Base-by-base conservation (phyloP, 37 sponge, comb jelly and placozoan species). In the Cladorhizidae sp. region DNA sequence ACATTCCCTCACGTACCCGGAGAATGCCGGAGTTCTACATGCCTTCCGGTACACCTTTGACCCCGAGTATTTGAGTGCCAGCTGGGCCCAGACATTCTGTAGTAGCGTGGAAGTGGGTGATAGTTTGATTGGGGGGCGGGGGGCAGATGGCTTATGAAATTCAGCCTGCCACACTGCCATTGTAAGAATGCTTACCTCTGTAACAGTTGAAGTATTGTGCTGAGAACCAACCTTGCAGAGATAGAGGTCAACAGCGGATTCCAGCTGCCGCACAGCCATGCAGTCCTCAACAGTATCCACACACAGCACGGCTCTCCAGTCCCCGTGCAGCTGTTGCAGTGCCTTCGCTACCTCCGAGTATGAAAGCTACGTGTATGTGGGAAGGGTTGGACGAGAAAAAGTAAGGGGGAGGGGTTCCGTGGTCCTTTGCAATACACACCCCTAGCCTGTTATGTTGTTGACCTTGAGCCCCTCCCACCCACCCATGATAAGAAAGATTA, bases 1-100 rank as follows among this genome's bases (percentile, higher is more conserved):
- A 70, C 88, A 91, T 45, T 91, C 92, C 40, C 79, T 40, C 0
- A 87, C 59, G 56, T 80, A 91, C 40, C 11, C n/a, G 20, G 21
- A 3, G 32, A 87, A 62, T 1, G 83, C 49, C 0, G 17, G 57
- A 0, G 51, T 11, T 52, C 67, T 21, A 18, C 56, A 72, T 20
- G 80, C 45, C 32, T 68, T 54, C 0, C 26, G 18, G 32, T 57
- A 67, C 26, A 65, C 20, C 2, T 87, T 38, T 0, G 26, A 63
- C 7, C 21, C 22, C 0, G 23, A n/a, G 49, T 91, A 79, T 49
- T 83, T 73, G n/a, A 56, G 57, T 54, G 57, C 49, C 12, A 91
- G 68, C 8, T 76, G 59, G 29, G 25, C 20, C 41, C 78, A 23
- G 43, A 86, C 75, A 50, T 38, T 55, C 91, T 91, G 72, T 15